Evolutionary conservation across 2,113 vertebrate genomes (phyloP), one percentile per base, ranked within the genome.

Genomic region (Ellobius talpinus): DNA sequence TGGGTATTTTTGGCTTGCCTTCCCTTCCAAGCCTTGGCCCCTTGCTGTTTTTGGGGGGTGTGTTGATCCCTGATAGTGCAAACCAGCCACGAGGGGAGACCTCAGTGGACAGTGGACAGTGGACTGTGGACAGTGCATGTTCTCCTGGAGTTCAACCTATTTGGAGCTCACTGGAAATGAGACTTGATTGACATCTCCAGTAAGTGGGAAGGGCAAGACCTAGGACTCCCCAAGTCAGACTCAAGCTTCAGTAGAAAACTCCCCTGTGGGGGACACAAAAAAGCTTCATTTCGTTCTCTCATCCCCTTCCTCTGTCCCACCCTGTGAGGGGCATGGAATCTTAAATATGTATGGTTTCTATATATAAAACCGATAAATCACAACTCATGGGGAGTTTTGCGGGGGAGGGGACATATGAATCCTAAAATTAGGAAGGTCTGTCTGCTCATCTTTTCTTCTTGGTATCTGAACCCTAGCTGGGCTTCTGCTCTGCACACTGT

Each of bases 401-500:
- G n/a, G 26, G 7, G 21, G 42, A 36, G 39, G 24, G 58, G 31
- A 73, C 55, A 82, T 89, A 47, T 21, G 65, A 70, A 89, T 77
- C 81, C 52, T 96, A 96, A 97, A 97, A 88, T 89, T 94, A 95
- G 94, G 89, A 96, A 88, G 87, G 87, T 93, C 45, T 85, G 39
- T 87, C 93, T 5, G 24, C 33, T 52, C 7, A 9, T 26, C 31
- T 73, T 70, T 94, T 55, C 65, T 72, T 72, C 55, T 89, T 79
- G 39, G 21, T 89, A 76, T 91, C 97, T 85, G 68, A 94, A 95
- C 73, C 72, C 97, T 91, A 70, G 61, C 66, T 72, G 92, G 74
- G 97, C 96, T 97, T 98, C 96, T 97, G 94, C 94, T 97, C 92
- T 95, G 93, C 63, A 24, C 23, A 24, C 23, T 61, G 39, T 36